Percentiles rank a stretch among this genome's conserved stretches.
Conservation (phyloP, 2,113 vertebrate genomes). For the Otus sunia region DNA sequence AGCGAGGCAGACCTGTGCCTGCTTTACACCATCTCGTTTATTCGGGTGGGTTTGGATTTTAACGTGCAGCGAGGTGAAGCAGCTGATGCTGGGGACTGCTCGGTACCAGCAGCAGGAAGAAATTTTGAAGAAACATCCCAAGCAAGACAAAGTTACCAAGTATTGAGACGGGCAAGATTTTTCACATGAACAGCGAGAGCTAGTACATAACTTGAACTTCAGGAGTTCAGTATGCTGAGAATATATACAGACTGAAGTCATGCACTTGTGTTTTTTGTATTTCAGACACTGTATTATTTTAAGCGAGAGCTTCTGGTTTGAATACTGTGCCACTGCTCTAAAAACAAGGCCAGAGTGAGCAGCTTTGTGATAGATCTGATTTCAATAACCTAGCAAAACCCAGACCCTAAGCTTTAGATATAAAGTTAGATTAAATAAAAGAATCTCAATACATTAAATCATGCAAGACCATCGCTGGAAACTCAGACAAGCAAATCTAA, state of each 20-base stretch:
- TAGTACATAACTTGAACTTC: neutral
- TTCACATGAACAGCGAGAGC: neutral
- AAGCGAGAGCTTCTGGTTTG: neutral
- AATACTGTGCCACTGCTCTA: neutral
- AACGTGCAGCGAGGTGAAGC: rapidly evolving
- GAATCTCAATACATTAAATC: neutral
- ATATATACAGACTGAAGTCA: neutral
- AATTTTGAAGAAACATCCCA: neutral
- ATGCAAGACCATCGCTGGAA: neutral
- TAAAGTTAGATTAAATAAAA: neutral
- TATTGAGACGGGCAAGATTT: no score
- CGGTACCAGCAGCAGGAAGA: neutral
- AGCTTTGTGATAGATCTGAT: neutral
- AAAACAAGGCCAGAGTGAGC: neutral
- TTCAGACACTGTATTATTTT: neutral
- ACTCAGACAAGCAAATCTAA: neutral
- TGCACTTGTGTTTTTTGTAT: neutral
- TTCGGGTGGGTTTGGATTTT: neutral
- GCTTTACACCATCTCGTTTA: rapidly evolving
- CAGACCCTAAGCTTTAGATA: neutral
- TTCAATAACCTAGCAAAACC: neutral
- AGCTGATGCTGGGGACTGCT: neutral
- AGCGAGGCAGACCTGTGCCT: neutral
- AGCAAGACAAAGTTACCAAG: neutral
- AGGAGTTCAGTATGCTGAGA: neutral